phyloP scores from a whole-genome alignment of 2,888 invertebrate genomes.

The Teleiodes luculella region DNA sequence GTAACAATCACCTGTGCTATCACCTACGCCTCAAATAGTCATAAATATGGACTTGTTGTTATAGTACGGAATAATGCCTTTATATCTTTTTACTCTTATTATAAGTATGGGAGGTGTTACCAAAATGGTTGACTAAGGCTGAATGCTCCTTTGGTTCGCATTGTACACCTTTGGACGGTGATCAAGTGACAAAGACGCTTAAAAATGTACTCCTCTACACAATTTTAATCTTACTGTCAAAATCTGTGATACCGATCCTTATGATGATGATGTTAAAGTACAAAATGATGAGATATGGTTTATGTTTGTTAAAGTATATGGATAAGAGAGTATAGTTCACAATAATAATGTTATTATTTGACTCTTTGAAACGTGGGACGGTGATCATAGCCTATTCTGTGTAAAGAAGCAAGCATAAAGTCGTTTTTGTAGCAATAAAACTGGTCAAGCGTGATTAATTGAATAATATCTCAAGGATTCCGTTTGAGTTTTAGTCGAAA shows the following conservation, averaged over 20 bases:
- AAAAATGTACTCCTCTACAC: slow-evolving; percentile 60
- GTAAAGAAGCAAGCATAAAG: slow-evolving; percentile 60
- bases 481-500: not conserved
- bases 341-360: slow-evolving; percentile 73
- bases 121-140: slow-evolving; percentile 48
- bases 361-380: slow-evolving; percentile 59
- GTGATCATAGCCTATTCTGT: slow-evolving; percentile 67
- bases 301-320: not conserved
- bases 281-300: slow-evolving; percentile 7
- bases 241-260: slow-evolving; percentile 15
- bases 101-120: slow-evolving; percentile 36
- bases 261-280: slow-evolving; percentile 26
- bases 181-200: slow-evolving; percentile 68
- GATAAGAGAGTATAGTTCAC: slow-evolving; percentile 41
- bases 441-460: slow-evolving; percentile 25
- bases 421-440: slow-evolving; percentile 43
- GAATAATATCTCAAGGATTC: slow-evolving; percentile 21
- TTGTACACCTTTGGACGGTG: slow-evolving; percentile 59
- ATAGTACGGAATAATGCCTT: not conserved
- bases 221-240: slow-evolving; percentile 25
- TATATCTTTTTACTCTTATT: slow-evolving; percentile 4
- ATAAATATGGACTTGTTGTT: slow-evolving; percentile 2
- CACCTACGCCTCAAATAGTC: slow-evolving; percentile 3
- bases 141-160: slow-evolving; percentile 39
- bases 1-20: slow-evolving; percentile 1